Evolutionary conservation across 1,140 invertebrate species (phyloP), one percentile per base, ranked within the genome.

Genomic region (Calliphora vicina): DNA sequence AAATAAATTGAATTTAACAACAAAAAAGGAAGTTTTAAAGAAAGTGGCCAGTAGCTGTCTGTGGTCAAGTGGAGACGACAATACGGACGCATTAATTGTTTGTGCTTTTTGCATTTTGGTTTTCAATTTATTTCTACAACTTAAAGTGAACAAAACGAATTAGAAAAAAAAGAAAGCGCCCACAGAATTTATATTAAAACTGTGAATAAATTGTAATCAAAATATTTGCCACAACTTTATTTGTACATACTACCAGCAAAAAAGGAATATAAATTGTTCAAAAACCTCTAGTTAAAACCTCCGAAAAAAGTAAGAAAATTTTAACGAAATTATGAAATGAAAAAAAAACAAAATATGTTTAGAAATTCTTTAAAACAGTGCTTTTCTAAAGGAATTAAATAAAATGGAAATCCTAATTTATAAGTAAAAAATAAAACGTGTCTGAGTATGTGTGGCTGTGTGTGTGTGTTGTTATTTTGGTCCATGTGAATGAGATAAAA

Each of bases 21-120:
- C 74, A 25, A 78, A 78, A 43, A 78, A 78, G 74, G 74, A 78
- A 78, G 74, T 78, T 78, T 78, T 45, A 78, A 78, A 78, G 74
- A 78, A 78, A 78, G 74, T 45, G 10, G 35, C 12, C 73, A 42
- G 45, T 25, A 35, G 74, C 15, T 67, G 5, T 25, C n/a, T 17
- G 61, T 23, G 61, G 20, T 23, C 61, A 67, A 67, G 61, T 67
- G 61, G 20, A 67, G n/a, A 67, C 61, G 12, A 67, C 10, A 23
- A 67, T 67, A 57, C 20, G 61, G 61, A 67, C 61, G 61, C 23
- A 23, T 57, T 57, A n/a, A n/a, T n/a, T n/a, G n/a, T 57, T 15
- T 57, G 50, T 57, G 15, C 3, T 57, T 57, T 57, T 57, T 57
- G 6, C n/a, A n/a, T 57, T 57, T 57, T 57, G 15, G n/a, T 57